phyloP scores from a whole-genome alignment of 2,113 vertebrate species.

The Pleuronectes platessa region DNA sequence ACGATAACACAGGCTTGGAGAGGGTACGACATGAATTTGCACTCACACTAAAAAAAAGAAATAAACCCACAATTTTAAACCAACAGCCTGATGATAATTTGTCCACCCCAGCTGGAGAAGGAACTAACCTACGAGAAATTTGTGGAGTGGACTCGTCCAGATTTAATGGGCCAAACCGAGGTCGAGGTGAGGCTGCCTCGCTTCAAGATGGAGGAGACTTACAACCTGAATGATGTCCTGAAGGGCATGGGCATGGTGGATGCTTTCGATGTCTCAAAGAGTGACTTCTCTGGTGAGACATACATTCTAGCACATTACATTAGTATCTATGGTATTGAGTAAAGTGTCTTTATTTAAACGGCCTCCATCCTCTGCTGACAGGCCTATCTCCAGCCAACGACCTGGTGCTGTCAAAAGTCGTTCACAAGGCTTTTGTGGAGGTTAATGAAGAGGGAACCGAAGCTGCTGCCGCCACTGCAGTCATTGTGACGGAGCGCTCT shows the following conservation, averaged over 20 bases:
- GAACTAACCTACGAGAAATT: slow-evolving; percentile 84
- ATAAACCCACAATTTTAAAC: background rate
- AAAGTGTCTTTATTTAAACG: background rate
- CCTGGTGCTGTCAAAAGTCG: slow-evolving; percentile 85
- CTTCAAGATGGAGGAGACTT: slow-evolving; percentile 86
- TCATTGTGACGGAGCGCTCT: slow-evolving; percentile 71
- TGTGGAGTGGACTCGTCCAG: slow-evolving; percentile 81
- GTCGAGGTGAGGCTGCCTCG: slow-evolving; percentile 84
- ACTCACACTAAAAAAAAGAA: background rate
- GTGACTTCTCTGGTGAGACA: slow-evolving; percentile 82
- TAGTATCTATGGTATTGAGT: background rate
- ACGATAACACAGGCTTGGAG: slow-evolving; percentile 87
- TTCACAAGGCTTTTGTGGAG: slow-evolving; percentile 91
- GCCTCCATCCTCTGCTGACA: slow-evolving; percentile 55
- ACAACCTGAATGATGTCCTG: slow-evolving; percentile 81
- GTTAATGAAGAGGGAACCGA: slow-evolving; percentile 92
- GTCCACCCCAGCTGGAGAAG: slow-evolving; percentile 81
- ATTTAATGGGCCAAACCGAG: slow-evolving; percentile 76
- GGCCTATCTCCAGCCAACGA: slow-evolving; percentile 83
- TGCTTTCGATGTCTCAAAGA: slow-evolving; percentile 72
- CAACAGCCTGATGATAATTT: background rate
- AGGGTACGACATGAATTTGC: slow-evolving; percentile 80
- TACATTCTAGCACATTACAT: background rate
- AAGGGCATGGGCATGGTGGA: slow-evolving; percentile 86
- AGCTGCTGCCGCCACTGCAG: slow-evolving; percentile 85